These are phyloP conservation scores for Euthynnus affinis DNA, from an alignment of 2,797 vertebrate genomes.

Conservation along the genomic window DNA sequence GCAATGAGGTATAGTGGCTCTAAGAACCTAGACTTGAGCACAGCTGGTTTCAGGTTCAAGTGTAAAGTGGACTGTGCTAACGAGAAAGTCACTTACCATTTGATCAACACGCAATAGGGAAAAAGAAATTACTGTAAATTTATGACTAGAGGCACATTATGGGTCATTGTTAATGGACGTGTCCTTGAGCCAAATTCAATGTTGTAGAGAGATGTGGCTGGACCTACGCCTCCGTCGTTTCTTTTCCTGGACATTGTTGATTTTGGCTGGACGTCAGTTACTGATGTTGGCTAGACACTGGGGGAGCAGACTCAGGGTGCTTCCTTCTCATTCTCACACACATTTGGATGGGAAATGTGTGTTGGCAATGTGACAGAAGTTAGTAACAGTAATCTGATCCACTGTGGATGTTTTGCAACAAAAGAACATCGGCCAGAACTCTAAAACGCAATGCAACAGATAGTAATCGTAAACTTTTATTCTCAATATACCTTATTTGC, in stretches of 20 bases:
- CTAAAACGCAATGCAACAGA: conserved; percentile 54
- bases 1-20: conserved; percentile 59
- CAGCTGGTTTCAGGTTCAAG: conserved; percentile 79
- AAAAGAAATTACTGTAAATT: conserved; percentile 68
- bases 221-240: conserved; percentile 45
- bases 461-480: conserved; percentile 95
- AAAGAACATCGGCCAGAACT: conserved; percentile 57
- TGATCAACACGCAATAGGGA: conserved; percentile 66
- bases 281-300: conserved; percentile 70
- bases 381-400: conserved; percentile 65
- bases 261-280: conserved; percentile 69
- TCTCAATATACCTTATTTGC: conserved; percentile 95
- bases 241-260: conserved; percentile 75
- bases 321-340: conserved; percentile 77
- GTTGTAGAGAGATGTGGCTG: conserved; percentile 65
- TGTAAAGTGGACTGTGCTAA: conserved; percentile 65
- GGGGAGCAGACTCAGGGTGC: conserved; percentile 68
- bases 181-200: conserved; percentile 62
- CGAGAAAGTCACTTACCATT: conserved; percentile 72
- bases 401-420: conserved; percentile 54
- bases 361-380: conserved; percentile 72
- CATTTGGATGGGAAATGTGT: conserved; percentile 74
- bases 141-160: conserved; percentile 66
- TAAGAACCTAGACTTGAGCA: conserved; percentile 65
- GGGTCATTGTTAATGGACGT: conserved; percentile 59